These are phyloP conservation scores for Cydia pomonella DNA, from an alignment of 1,140 invertebrate genomes.

Conservation along the genomic window DNA sequence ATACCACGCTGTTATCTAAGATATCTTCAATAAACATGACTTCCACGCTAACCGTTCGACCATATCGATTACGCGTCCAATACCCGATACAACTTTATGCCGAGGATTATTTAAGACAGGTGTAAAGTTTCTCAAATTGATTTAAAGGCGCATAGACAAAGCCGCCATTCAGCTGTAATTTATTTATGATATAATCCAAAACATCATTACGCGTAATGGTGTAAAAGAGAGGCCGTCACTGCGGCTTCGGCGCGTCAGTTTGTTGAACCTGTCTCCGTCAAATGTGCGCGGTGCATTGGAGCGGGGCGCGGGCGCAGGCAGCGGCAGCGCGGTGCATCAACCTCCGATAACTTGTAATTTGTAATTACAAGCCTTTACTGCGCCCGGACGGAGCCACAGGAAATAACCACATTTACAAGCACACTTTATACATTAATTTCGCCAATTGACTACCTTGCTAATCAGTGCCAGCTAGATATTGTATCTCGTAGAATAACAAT, in stretches of 20 bases:
- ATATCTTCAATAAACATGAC: constrained; percentile 36
- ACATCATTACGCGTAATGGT: constrained; percentile 61
- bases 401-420: constrained; percentile 63
- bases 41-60: constrained; percentile 35
- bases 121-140: neutral
- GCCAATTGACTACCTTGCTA: constrained; percentile 44
- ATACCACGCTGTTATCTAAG: constrained; percentile 41
- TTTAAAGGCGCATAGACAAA: neutral
- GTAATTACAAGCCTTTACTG: constrained; percentile 75
- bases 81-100: constrained; percentile 4
- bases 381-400: constrained; percentile 60
- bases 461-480: constrained; percentile 30
- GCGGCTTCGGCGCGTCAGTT: constrained; percentile 54
- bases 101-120: neutral
- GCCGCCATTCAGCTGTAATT: constrained; percentile 35
- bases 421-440: constrained; percentile 53
- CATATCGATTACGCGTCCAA: neutral
- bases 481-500: neutral
- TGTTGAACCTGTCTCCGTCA: constrained; percentile 67
- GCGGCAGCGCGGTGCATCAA: constrained; percentile 66
- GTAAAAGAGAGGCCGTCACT: constrained; percentile 52
- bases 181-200: constrained; percentile 58
- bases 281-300: constrained; percentile 52
- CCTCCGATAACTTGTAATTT: constrained; percentile 73
- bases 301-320: constrained; percentile 43